A percentile compares a stretch with the other conserved stretches of the same genome.
phyloP scores from a whole-genome alignment of 1,140 invertebrate genomes.

The Augochlora pura region DNA sequence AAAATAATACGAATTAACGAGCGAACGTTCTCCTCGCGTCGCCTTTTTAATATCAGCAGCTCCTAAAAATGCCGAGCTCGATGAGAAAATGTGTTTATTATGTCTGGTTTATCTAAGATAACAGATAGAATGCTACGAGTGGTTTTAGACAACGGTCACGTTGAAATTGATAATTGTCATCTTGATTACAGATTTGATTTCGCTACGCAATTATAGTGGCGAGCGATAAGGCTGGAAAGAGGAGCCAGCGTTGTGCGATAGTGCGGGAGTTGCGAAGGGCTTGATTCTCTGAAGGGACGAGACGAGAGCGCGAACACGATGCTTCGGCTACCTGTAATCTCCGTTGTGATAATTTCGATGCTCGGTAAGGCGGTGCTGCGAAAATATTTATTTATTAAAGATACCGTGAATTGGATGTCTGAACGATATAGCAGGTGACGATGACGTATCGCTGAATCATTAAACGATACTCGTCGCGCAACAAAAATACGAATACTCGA shows the following conservation, averaged over 20 bases:
- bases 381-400: neutral
- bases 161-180: slow-evolving; percentile 26
- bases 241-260: neutral
- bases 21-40: too few species aligned
- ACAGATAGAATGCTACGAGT: slow-evolving; percentile 8
- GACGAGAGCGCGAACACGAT: neutral
- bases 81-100: neutral
- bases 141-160: too few species aligned
- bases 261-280: neutral
- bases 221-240: neutral
- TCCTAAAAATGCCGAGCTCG: neutral
- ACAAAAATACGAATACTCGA: neutral
- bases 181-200: slow-evolving; percentile 35
- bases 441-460: neutral
- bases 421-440: neutral
- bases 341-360: slow-evolving; percentile 13
- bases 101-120: slow-evolving; percentile 26
- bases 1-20: too few species aligned
- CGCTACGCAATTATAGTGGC: neutral
- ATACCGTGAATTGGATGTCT: neutral
- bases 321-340: slow-evolving; percentile 9
- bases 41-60: too few species aligned
- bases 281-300: neutral
- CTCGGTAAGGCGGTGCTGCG: slow-evolving; percentile 37
- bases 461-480: neutral